Conservation (phyloP, 2,888 invertebrate species). For the Tribolium freemani region DNA sequence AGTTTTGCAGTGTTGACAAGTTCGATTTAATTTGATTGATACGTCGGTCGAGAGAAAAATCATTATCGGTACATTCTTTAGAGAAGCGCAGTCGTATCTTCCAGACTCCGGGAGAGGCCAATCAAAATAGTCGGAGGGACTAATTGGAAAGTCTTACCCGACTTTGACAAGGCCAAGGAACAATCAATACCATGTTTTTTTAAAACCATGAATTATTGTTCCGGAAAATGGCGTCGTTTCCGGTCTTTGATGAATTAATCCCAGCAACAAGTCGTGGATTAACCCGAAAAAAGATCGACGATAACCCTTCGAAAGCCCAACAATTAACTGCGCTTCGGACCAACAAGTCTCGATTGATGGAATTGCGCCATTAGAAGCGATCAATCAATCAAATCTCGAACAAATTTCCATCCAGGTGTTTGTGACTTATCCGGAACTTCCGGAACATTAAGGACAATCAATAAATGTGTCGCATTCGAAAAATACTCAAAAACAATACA, state of each 20-base stretch:
- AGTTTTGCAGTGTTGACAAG: neutral
- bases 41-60: neutral
- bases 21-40: conserved; percentile 4
- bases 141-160: neutral
- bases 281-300: neutral
- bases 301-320: conserved; percentile 1
- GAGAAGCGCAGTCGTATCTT: neutral
- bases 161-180: neutral
- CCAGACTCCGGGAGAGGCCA: neutral
- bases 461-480: neutral
- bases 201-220: neutral
- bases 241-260: neutral
- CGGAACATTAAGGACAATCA: neutral
- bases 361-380: conserved; percentile 24
- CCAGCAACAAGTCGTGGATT: conserved; percentile 23
- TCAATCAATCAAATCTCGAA: conserved; percentile 15
- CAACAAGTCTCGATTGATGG: neutral
- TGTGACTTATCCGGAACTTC: conserved; percentile 1
- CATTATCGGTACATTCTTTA: neutral
- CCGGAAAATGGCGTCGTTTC: neutral
- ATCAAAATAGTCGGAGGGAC: neutral
- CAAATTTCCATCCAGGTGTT: conserved; percentile 24
- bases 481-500: neutral
- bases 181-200: neutral
- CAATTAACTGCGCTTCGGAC: conserved; percentile 10